Percentiles rank a stretch among this genome's conserved stretches.
These are phyloP conservation scores for Diachasmimorpha longicaudata DNA, from an alignment of 1,140 invertebrate genomes.

Conservation along the genomic window DNA sequence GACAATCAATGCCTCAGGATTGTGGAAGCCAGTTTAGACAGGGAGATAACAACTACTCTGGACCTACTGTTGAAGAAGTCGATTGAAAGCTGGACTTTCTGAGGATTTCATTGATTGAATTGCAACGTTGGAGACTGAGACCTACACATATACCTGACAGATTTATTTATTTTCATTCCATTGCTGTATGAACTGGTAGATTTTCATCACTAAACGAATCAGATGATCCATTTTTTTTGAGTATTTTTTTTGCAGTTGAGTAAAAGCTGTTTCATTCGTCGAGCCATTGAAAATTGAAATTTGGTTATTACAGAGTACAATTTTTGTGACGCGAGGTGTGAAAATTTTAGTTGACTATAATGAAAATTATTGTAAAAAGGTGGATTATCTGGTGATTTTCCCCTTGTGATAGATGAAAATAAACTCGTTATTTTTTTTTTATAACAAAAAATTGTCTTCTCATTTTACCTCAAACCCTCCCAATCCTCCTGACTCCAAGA, in stretches of 20 bases:
- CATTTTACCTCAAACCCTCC: background rate
- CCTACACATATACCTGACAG: background rate
- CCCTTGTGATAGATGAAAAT: background rate
- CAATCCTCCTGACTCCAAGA: background rate
- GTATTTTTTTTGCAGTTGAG: background rate
- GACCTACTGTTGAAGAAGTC: constrained; percentile 7
- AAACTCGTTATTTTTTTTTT: background rate
- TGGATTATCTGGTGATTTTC: background rate
- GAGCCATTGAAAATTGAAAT: background rate
- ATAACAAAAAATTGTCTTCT: background rate
- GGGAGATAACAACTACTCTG: background rate
- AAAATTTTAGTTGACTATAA: background rate
- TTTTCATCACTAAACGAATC: background rate
- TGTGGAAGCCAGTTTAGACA: background rate
- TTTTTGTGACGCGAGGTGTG: background rate
- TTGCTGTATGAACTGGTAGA: background rate
- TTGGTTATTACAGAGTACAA: background rate
- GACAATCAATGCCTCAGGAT: background rate
- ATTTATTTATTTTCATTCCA: background rate
- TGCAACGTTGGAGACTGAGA: background rate
- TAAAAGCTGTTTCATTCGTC: background rate
- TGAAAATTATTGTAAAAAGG: background rate
- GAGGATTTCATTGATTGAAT: background rate
- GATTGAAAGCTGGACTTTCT: background rate
- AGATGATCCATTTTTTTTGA: background rate